Percentiles rank a stretch among this genome's conserved stretches.
phyloP scores from a whole-genome alignment of 2,113 vertebrate species.

The Ophthalmolycus amberensis region DNA sequence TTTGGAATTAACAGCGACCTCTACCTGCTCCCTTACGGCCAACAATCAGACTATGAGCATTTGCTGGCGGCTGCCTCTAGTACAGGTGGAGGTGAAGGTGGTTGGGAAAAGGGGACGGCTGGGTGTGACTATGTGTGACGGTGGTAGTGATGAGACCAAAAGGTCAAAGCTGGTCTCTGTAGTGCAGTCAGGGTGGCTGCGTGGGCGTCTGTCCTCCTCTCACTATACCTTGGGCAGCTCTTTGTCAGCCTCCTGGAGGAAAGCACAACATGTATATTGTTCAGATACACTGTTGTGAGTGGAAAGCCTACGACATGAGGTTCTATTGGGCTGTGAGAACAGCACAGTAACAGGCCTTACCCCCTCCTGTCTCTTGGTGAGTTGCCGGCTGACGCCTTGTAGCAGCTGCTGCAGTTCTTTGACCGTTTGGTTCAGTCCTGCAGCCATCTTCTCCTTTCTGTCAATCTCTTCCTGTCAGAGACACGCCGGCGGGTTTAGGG shows the following conservation, averaged over 20 bases:
- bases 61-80: conserved; percentile 46
- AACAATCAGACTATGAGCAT: conserved; percentile 52
- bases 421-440: conserved; percentile 92
- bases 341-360: conserved; percentile 36
- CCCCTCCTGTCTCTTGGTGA: conserved; percentile 78
- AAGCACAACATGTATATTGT: conserved; percentile 7
- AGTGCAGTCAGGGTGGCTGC: conserved; percentile 65
- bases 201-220: conserved; percentile 34
- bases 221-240: conserved; percentile 75
- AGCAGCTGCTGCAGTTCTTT: conserved; percentile 93
- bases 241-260: conserved; percentile 74
- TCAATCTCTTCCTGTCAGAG: conserved; percentile 87
- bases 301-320: background rate
- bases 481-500: conserved; percentile 14
- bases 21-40: conserved; percentile 50
- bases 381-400: conserved; percentile 88
- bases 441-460: conserved; percentile 86
- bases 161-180: conserved; percentile 63
- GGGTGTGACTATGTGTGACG: conserved; percentile 61
- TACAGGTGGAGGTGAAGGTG: conserved; percentile 45
- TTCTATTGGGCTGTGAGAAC: background rate
- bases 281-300: background rate
- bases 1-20: conserved; percentile 63
- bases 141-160: conserved; percentile 60
- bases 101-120: conserved; percentile 34